Conservation (phyloP, 2,888 invertebrate species). For the Anodontia alba region DNA sequence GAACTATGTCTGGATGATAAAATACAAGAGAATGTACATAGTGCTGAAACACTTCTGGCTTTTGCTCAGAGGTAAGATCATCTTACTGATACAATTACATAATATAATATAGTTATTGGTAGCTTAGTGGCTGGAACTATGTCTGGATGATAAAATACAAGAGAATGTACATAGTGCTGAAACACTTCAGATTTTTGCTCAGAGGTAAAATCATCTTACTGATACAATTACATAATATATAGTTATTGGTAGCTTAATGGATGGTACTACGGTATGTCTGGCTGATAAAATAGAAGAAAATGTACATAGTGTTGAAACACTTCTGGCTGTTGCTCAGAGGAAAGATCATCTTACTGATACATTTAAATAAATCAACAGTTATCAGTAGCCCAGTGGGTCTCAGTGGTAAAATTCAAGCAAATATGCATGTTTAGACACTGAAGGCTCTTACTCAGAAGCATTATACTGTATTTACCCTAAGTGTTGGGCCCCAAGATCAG, state of each 20-base stretch:
- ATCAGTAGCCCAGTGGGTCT: too few relatives aligned
- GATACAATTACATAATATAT: too few relatives aligned
- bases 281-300: conserved; percentile 73
- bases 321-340: conserved; percentile 70
- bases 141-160: conserved; percentile 73
- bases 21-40: conserved; percentile 60
- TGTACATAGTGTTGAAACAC: conserved; percentile 49
- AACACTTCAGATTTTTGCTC: conserved; percentile 63
- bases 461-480: too few relatives aligned
- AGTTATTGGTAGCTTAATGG: conserved; percentile 74
- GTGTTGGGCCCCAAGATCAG: too few relatives aligned
- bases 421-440: too few relatives aligned
- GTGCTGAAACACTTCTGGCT: conserved; percentile 61
- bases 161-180: conserved; percentile 61
- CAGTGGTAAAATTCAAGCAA: too few relatives aligned
- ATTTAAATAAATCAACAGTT: too few relatives aligned
- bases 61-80: conserved; percentile 68
- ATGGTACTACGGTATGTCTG: conserved; percentile 73
- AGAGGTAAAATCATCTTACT: conserved; percentile 69
- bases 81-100: too few relatives aligned
- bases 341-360: too few relatives aligned
- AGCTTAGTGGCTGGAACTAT: conserved; percentile 75
- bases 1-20: conserved; percentile 76
- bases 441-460: too few relatives aligned
- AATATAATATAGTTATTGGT: conserved; percentile 71